phyloP scores from a whole-genome alignment of 2,113 vertebrate genomes.

The Rhinichthys klamathensis region DNA sequence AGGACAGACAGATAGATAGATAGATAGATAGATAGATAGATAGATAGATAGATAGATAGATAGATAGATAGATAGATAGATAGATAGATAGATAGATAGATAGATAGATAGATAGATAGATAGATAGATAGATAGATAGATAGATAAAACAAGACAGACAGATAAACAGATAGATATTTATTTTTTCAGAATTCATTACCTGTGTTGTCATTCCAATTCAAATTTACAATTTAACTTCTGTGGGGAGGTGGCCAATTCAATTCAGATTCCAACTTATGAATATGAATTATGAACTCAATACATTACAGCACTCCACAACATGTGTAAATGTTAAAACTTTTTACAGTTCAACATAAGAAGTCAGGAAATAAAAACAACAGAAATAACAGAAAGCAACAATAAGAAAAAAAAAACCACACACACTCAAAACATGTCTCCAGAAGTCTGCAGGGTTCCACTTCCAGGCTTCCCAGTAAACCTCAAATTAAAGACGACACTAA shows the following conservation, averaged over 20 bases:
- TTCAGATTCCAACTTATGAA: too few relatives aligned
- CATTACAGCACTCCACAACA: not conserved
- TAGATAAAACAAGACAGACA: not conserved
- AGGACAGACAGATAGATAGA: conserved; percentile 48
- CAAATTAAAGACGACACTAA: conserved; percentile 27
- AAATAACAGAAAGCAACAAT: not conserved
- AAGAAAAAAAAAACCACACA: not conserved
- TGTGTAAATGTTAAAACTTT: not conserved
- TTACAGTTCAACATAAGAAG: not conserved
- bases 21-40: not conserved
- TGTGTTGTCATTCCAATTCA: too few relatives aligned
- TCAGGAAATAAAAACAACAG: not conserved
- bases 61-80: rapidly evolving
- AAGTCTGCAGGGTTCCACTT: not conserved
- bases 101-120: not conserved
- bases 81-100: not conserved
- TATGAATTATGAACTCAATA: too few relatives aligned
- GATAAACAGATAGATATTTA: not conserved
- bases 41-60: not conserved
- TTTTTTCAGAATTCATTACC: too few relatives aligned
- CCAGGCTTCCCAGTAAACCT: conserved; percentile 20
- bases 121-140: not conserved
- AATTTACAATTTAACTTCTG: too few relatives aligned
- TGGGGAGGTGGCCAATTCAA: too few relatives aligned
- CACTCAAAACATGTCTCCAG: not conserved